Percentiles rank a stretch among this genome's conserved stretches.
Evolutionary conservation across 2,888 invertebrate species (phyloP).

Genomic region (Dynastes maya): DNA sequence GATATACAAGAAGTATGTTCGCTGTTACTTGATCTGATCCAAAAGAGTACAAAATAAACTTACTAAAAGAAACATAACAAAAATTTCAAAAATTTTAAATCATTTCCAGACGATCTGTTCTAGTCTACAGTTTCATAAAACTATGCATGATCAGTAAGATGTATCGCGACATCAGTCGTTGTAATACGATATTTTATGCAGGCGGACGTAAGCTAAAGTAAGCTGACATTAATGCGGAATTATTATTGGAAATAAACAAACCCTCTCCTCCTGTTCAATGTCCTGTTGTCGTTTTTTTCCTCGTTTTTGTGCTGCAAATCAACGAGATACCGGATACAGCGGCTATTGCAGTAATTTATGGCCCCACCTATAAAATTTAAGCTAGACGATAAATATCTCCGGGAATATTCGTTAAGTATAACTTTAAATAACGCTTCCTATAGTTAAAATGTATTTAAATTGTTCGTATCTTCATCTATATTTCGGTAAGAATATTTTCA

Average conservation of each 20-base stretch:
- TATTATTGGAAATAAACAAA: conserved; percentile 47
- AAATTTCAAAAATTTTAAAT: background rate
- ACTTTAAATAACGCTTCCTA: conserved; percentile 5
- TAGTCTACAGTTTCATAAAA: too few species aligned
- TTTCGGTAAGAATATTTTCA: too few species aligned
- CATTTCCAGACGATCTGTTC: background rate
- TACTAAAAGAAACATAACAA: too few species aligned
- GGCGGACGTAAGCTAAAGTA: conserved; percentile 21
- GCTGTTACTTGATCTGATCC: background rate
- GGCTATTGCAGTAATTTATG: conserved; percentile 41
- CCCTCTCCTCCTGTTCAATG: conserved; percentile 28
- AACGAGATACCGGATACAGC: conserved; percentile 25
- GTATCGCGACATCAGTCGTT: background rate
- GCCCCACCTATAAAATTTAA: conserved; percentile 38
- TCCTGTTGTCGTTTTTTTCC: conserved; percentile 37
- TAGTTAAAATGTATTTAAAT: background rate
- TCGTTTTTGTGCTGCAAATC: conserved; percentile 36
- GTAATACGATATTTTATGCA: conserved; percentile 22
- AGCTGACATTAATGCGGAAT: conserved; percentile 43
- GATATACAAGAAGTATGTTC: conserved; percentile 1
- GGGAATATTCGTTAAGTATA: conserved; percentile 30
- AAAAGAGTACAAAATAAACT: too few species aligned
- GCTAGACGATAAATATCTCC: conserved; percentile 34
- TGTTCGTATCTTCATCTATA: too few species aligned
- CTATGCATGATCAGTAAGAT: background rate